phyloP scores from a whole-genome alignment of 2,797 vertebrate genomes.

The Rhynchonycteris naso region DNA sequence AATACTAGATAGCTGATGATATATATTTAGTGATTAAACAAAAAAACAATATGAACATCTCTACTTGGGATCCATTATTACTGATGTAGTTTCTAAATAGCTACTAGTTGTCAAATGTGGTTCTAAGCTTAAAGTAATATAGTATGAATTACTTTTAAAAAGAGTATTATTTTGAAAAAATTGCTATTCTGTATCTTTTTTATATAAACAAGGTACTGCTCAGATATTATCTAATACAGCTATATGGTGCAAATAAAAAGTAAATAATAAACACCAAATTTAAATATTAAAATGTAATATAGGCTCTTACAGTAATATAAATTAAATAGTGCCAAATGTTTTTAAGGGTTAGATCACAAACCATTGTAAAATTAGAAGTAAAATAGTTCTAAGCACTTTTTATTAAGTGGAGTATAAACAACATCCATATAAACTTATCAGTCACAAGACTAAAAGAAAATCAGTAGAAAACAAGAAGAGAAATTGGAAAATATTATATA shows the following conservation, averaged over 20 bases:
- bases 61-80: slow-evolving; percentile 40
- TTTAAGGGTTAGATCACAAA: slow-evolving; percentile 20
- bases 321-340: neutral
- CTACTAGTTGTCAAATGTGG: neutral
- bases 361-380: slow-evolving; percentile 5
- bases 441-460: slow-evolving; percentile 34
- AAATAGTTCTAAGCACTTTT: slow-evolving; percentile 26
- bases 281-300: neutral
- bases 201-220: neutral
- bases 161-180: slow-evolving; percentile 48
- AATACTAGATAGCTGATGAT: neutral
- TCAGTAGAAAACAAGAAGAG: neutral
- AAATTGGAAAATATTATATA: neutral
- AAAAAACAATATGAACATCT: slow-evolving; percentile 21
- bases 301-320: neutral
- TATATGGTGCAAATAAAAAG: neutral
- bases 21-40: slow-evolving; percentile 52
- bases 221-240: neutral
- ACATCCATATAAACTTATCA: neutral
- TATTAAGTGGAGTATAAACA: slow-evolving; percentile 12
- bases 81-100: slow-evolving; percentile 30
- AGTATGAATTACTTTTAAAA: slow-evolving; percentile 8
- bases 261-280: neutral
- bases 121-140: neutral
- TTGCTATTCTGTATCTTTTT: neutral